These are phyloP conservation scores for Leucoptera coffeella DNA, from an alignment of 2,888 invertebrate genomes.

Conservation along the genomic window DNA sequence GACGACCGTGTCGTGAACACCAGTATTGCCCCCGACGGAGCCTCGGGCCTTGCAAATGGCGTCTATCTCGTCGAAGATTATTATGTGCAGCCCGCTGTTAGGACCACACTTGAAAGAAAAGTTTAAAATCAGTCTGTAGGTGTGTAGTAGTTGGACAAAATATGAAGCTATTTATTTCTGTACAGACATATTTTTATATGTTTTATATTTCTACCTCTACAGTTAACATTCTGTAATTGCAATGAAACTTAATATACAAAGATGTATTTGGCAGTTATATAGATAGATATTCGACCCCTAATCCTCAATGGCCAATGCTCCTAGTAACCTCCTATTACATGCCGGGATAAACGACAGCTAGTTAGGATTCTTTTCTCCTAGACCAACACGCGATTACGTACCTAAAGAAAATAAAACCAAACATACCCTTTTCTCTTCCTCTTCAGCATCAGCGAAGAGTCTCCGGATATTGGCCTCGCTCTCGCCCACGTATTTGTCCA, in stretches of 20 bases:
- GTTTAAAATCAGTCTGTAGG: too few species aligned
- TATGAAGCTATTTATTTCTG: too few species aligned
- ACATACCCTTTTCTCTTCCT: conserved; percentile 86
- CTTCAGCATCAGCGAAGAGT: conserved; percentile 97
- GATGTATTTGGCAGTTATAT: too few species aligned
- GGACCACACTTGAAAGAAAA: conserved; percentile 69
- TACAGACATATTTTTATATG: background rate
- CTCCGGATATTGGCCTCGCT: conserved; percentile 96
- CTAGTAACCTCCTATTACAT: too few species aligned
- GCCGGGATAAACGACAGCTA: too few species aligned
- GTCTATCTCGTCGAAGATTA: conserved; percentile 99
- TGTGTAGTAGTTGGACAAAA: too few species aligned
- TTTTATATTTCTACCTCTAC: too few species aligned
- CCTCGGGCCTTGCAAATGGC: conserved; percentile 99
- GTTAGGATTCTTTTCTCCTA: too few species aligned
- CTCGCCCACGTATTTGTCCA: conserved; percentile 99
- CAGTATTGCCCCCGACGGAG: conserved; percentile 94
- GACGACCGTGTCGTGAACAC: conserved; percentile 98
- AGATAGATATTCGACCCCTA: too few species aligned
- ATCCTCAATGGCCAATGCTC: too few species aligned
- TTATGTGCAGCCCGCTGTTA: conserved; percentile 96
- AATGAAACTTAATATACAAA: too few species aligned
- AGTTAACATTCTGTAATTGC: too few species aligned
- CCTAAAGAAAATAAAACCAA: background rate
- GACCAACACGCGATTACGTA: background rate